Percentiles rank a stretch among this genome's conserved stretches.
Evolutionary conservation across 2,113 vertebrate genomes (phyloP).

Genomic region (Colius striatus): DNA sequence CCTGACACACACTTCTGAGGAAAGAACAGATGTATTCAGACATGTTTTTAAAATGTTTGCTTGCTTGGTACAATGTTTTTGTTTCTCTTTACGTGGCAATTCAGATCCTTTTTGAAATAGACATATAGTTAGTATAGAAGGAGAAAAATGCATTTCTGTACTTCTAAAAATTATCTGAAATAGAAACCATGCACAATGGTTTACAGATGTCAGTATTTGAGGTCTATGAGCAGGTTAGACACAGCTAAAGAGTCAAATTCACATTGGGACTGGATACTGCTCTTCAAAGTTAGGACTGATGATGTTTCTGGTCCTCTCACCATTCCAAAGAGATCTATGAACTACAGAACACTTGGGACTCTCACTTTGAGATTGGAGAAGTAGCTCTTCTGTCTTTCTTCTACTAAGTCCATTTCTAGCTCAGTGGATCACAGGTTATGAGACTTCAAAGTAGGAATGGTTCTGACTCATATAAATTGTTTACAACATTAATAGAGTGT

Average conservation of each 20-base stretch:
- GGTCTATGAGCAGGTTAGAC: neutral
- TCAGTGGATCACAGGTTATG: neutral
- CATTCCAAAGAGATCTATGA: neutral
- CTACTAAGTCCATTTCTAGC: neutral
- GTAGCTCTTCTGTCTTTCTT: neutral
- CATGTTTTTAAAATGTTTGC: neutral
- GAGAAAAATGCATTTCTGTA: neutral
- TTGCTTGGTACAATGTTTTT: conserved; percentile 12
- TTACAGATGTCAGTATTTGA: neutral
- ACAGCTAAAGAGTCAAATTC: neutral
- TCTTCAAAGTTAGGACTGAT: neutral
- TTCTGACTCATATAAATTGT: neutral
- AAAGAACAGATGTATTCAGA: conserved; percentile 9
- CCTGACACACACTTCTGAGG: neutral
- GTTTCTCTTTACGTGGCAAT: neutral
- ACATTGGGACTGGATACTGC: neutral
- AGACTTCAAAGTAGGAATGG: neutral
- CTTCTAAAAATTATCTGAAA: neutral
- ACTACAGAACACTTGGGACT: neutral
- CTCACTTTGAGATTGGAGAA: neutral
- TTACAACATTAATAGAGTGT: neutral
- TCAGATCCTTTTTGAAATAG: neutral
- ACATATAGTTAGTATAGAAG: neutral
- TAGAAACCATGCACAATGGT: neutral
- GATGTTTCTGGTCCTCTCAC: neutral